Base-by-base conservation (phyloP, 2,113 vertebrate species). In the Ornithorhynchus anatinus region DNA sequence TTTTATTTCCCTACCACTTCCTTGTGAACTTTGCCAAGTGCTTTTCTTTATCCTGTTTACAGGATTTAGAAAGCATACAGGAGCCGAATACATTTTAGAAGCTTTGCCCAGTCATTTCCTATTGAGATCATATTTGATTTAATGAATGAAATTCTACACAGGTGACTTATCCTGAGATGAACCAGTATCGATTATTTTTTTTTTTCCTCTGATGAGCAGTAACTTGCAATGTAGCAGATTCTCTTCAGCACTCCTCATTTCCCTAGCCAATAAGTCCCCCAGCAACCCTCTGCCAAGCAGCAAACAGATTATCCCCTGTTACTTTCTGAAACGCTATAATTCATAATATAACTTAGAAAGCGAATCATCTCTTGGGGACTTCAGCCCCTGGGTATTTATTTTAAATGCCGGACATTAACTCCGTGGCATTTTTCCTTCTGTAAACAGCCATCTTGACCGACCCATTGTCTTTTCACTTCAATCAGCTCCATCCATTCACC, bases 21-120 rank as follows among this genome's bases (percentile, higher is more conserved):
- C 75, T 38, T 54, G 9, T 12, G 10, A 89, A 75, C 57, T 76
- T 62, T 80, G 72, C 14, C 69, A 59, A 22, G 65, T 69, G 29
- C 54, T 1, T 8, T 65, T 69, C 40, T 50, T 80, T 75, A 82
- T 81, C 59, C 59, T 73, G 61, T 84, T 75, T 68, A 60, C 48
- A 74, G 38, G 50, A 81, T 81, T 85, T 81, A 71, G 59, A 73
- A 72, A 82, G 71, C 79, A 50, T 52, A 42, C 75, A 57, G 32
- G 13, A 75, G 15, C 39, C 53, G 6, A 6, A 69, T 61, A 27
- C 38, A 12, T 75, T 80, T 20, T 10, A 71, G 42, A 62, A 64
- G 39, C 20, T 60, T 35, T 38, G 4, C 23, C 10, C 31, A 11
- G 45, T 25, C 7, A 8, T 52, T 69, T 84, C 75, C 62, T 71